Evolutionary conservation across 2,797 vertebrate genomes (phyloP), one percentile per base, ranked within the genome.

Genomic region (Pangasius krempfi): DNA sequence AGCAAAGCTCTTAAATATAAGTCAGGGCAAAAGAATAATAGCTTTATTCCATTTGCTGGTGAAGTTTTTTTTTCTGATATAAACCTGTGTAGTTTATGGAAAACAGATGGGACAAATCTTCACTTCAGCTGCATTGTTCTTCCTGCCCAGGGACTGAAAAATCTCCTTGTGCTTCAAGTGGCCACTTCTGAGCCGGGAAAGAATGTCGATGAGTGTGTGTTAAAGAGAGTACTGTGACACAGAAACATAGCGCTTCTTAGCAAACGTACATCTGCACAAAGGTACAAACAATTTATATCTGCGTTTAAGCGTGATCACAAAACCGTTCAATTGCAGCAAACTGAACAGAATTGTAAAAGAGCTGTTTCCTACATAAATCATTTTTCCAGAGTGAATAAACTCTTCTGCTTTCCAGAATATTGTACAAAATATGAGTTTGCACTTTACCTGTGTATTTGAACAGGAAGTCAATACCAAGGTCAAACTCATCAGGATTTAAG

Each of bases 401-500:
- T 12, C 40, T 47, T 47, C 47, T 78, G 60, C 82, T 68, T 84
- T 68, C 62, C 5, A 20, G 47, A 68, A 68, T 50, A 84, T 84
- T 68, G 40, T 6, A 12, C 44, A 22, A 37, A 37, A 20, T 5
- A 30, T 1, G 82, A 52, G 62, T 52, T 84, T 22, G 52, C 16
- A 6, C 44, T 68, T 84, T 70, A 52, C 64, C 47, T 68, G 47
- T 1, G n/a, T n/a, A 58, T 22, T 75, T 12, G 58, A 40, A 79
- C 44, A 66, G 27, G 44, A 86, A 62, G 56, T 76, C 85, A 64
- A 52, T 37, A 54, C 7, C 16, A 14, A 84, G n/a, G 83, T 84
- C 83, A 84, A 30, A 66, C 60, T 27, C 44, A 68, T 68, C 47
- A 87, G 27, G 64, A 81, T 70, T 70, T 68, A 58, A 81, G 78